Evolutionary conservation across 23 tunicate species (phyloP).

Genomic region (Styela clava): DNA sequence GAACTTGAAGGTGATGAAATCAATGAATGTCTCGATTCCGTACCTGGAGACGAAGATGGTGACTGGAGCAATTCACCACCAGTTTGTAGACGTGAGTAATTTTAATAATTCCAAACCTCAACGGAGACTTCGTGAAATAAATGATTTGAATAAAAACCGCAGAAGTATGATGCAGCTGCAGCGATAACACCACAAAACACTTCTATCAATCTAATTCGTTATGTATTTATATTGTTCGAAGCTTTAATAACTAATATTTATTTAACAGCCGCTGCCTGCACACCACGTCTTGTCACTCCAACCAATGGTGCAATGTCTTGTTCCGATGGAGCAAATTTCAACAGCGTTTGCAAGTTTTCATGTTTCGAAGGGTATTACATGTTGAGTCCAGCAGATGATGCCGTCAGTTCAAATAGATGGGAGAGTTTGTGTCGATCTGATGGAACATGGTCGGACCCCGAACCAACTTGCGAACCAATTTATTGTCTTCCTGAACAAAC

Average conservation of each 20-base stretch:
- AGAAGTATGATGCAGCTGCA: too few relatives aligned
- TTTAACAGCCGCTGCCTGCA: slow-evolving; percentile 34
- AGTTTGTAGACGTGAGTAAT: slow-evolving; percentile 38
- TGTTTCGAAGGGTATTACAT: slow-evolving; percentile 43
- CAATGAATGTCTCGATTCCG: slow-evolving; percentile 40
- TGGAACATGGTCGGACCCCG: slow-evolving; percentile 50
- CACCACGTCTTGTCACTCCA: slow-evolving; percentile 34
- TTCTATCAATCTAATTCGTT: neutral
- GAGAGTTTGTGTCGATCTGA: slow-evolving; percentile 23
- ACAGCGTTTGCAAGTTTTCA: slow-evolving; percentile 33
- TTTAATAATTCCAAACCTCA: neutral
- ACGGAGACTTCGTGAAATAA: neutral
- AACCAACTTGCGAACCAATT: slow-evolving; percentile 55
- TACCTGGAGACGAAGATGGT: slow-evolving; percentile 47
- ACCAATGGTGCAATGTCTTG: slow-evolving; percentile 33
- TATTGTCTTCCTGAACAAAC: slow-evolving; percentile 34
- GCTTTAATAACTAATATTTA: too few relatives aligned
- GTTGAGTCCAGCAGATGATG: slow-evolving; percentile 29
- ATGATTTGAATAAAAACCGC: too few relatives aligned
- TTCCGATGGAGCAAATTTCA: slow-evolving; percentile 30
- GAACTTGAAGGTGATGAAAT: slow-evolving; percentile 24
- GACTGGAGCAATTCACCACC: slow-evolving; percentile 61
- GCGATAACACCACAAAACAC: too few relatives aligned
- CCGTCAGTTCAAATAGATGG: slow-evolving; percentile 11
- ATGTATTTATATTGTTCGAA: too few relatives aligned